phyloP scores from a whole-genome alignment of 1,140 invertebrate species.

The Caenorhabditis briggsae region DNA sequence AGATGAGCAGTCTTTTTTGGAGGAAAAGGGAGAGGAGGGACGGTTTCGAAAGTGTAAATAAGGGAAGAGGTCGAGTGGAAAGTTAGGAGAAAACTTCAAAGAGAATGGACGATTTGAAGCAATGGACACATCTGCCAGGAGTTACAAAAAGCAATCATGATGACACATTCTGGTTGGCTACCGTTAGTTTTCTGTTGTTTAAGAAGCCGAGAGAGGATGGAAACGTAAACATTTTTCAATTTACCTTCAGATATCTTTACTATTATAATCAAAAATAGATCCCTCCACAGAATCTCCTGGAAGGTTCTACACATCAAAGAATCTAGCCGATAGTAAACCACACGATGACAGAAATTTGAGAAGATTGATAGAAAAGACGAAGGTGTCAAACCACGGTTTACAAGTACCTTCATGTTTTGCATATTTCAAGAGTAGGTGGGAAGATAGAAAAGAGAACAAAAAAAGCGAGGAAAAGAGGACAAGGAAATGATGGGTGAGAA shows the following conservation, averaged over 20 bases:
- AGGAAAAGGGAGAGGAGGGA: neutral
- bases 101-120: neutral
- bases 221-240: conserved; percentile 53
- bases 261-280: conserved; percentile 1
- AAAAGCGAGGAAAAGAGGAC: neutral
- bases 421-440: neutral
- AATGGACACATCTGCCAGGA: neutral
- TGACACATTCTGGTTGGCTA: neutral
- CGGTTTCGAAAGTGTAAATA: conserved; percentile 17
- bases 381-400: neutral
- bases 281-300: neutral
- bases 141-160: conserved; percentile 12
- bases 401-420: conserved; percentile 48
- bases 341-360: neutral
- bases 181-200: neutral
- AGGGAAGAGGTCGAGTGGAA: conserved; percentile 25
- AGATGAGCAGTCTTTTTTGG: neutral
- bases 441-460: neutral
- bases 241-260: neutral
- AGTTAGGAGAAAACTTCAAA: conserved; percentile 1
- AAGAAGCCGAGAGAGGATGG: neutral
- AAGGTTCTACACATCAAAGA: neutral
- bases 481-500: conserved; percentile 37
- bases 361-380: neutral
- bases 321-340: neutral